Percentiles rank a stretch among this genome's conserved stretches.
These are phyloP conservation scores for Tetramorium alpestre DNA, from an alignment of 1,140 invertebrate species.

Conservation along the genomic window DNA sequence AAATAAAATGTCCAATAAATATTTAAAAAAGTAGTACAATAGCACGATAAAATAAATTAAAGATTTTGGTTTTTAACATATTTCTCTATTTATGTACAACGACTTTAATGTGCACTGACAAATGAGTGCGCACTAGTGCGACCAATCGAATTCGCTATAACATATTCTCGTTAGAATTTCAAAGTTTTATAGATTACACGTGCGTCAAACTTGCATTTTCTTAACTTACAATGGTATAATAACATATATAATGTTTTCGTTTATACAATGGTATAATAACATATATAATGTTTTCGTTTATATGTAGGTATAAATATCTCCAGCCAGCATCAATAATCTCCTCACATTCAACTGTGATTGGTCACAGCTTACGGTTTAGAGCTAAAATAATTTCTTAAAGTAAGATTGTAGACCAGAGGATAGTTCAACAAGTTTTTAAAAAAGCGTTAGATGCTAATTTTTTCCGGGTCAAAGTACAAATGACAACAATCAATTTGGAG, in stretches of 20 bases:
- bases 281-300: background rate
- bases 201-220: background rate
- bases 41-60: too few species aligned
- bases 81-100: too few species aligned
- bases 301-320: background rate
- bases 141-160: too few species aligned
- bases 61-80: too few species aligned
- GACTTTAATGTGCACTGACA: too few species aligned
- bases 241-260: background rate
- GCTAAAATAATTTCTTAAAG: too few species aligned
- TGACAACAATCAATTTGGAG: background rate
- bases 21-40: too few species aligned
- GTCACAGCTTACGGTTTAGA: too few species aligned
- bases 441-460: background rate
- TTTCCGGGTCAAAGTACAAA: background rate
- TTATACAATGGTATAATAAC: conserved; percentile 43
- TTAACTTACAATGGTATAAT: conserved; percentile 15
- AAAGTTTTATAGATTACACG: conserved; percentile 27
- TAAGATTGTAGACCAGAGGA: too few species aligned
- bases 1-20: too few species aligned
- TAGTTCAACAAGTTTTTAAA: background rate
- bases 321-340: background rate
- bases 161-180: conserved; percentile 24
- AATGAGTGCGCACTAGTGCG: too few species aligned
- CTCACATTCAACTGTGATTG: too few species aligned